Conservation (phyloP, 2,113 vertebrate genomes). For the Thinocorus orbignyianus region DNA sequence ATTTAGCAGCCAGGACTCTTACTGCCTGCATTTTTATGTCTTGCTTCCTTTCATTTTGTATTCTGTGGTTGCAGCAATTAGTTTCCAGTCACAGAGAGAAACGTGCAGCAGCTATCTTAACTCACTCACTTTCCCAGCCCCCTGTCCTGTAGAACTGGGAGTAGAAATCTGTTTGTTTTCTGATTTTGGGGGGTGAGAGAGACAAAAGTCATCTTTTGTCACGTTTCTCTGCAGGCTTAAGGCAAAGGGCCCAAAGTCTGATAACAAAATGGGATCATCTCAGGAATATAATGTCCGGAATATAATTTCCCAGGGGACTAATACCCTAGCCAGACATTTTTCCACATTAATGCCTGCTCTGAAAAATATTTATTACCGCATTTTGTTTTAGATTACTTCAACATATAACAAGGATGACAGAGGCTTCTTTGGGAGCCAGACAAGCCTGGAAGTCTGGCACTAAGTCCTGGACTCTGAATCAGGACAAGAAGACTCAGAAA, state of each 20-base stretch:
- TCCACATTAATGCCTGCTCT: background rate
- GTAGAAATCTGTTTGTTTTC: background rate
- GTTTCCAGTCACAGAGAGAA: slow-evolving; percentile 46
- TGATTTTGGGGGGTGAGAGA: background rate
- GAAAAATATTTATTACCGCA: background rate
- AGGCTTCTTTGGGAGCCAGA: background rate
- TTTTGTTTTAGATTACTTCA: slow-evolving; percentile 32
- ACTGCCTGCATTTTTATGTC: slow-evolving; percentile 60
- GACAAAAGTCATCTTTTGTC: background rate
- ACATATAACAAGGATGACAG: background rate
- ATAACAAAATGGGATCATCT: background rate
- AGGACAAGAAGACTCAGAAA: background rate
- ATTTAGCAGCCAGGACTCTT: slow-evolving; percentile 69
- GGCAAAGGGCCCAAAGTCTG: background rate
- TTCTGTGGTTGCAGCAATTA: slow-evolving; percentile 56
- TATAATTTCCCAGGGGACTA: background rate
- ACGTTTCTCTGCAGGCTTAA: background rate
- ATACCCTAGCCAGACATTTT: background rate
- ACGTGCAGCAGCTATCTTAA: slow-evolving; percentile 47
- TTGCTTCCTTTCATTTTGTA: slow-evolving; percentile 54
- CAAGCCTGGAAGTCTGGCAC: background rate
- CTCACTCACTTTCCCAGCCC: background rate
- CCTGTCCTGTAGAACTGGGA: background rate
- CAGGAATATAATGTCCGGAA: background rate
- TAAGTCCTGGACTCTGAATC: background rate